A percentile compares a stretch with the other conserved stretches of the same genome.
phyloP scores from a whole-genome alignment of 2,888 invertebrate species.

The Caenorhabditis sp. region DNA sequence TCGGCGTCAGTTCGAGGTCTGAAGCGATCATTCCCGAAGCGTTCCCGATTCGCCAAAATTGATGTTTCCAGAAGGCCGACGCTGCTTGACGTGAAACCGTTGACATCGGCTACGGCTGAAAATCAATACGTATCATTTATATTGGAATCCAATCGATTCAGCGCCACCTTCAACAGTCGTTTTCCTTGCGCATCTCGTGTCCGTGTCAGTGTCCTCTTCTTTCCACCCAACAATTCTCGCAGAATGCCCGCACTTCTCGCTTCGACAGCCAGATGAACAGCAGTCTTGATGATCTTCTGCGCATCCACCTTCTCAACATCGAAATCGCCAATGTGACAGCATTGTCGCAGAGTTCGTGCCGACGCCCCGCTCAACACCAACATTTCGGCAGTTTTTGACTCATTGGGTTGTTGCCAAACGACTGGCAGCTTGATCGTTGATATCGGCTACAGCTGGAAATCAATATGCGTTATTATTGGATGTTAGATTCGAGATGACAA shows the following conservation, averaged over 20 bases:
- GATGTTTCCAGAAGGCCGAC: slow-evolving; percentile 45
- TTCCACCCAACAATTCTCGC: slow-evolving; percentile 13
- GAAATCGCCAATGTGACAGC: slow-evolving; percentile 3
- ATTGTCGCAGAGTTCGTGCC: too few species aligned
- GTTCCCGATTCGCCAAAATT: slow-evolving; percentile 78
- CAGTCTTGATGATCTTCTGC: slow-evolving; percentile 75
- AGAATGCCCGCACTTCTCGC: slow-evolving; percentile 6
- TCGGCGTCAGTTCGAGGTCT: slow-evolving; percentile 83
- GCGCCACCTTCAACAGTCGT: slow-evolving; percentile 29
- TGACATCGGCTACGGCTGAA: slow-evolving; percentile 55
- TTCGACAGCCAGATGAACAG: slow-evolving; percentile 19
- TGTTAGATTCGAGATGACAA: too few species aligned
- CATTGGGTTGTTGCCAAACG: slow-evolving; percentile 10
- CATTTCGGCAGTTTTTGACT: slow-evolving; percentile 41
- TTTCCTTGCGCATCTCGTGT: slow-evolving; percentile 13
- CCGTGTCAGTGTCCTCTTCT: slow-evolving; percentile 1
- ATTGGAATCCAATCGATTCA: slow-evolving; percentile 10
- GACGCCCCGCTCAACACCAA: slow-evolving; percentile 50
- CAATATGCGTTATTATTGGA: too few species aligned
- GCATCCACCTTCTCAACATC: slow-evolving; percentile 73
- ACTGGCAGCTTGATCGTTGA: too few species aligned
- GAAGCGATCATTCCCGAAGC: slow-evolving; percentile 78
- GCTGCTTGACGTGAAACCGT: slow-evolving; percentile 32
- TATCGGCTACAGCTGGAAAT: too few species aligned
- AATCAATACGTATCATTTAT: neutral